Evolutionary conservation across 2,797 vertebrate genomes (phyloP).

Genomic region (Luscinia luscinia): DNA sequence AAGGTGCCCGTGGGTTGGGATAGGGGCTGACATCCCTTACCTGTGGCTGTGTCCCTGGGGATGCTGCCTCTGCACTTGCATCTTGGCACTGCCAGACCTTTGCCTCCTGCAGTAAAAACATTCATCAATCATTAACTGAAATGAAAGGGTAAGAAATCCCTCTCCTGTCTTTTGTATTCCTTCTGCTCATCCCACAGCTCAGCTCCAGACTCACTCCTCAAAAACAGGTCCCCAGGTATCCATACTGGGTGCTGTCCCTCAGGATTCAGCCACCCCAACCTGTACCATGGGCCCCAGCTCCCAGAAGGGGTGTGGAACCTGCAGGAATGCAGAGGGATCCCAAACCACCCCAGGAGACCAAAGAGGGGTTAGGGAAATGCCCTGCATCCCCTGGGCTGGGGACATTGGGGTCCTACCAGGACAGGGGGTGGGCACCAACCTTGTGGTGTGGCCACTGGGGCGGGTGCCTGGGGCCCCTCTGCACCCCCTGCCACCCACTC

Average conservation of each 20-base stretch:
- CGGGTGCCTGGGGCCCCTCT: not conserved
- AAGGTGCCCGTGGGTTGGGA: fast-evolving
- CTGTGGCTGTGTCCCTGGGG: not conserved
- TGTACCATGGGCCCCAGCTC: too few species aligned
- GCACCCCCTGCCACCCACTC: not conserved
- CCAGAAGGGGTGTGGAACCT: not conserved
- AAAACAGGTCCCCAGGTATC: not conserved
- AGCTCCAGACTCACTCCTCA: fast-evolving
- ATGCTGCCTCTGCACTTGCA: not conserved
- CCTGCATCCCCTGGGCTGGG: not conserved
- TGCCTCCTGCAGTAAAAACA: constrained; percentile 52
- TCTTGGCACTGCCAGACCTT: constrained; percentile 45
- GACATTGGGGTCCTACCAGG: not conserved
- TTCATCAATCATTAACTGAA: constrained; percentile 72
- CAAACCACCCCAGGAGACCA: not conserved
- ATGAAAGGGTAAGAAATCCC: constrained; percentile 24
- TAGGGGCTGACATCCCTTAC: not conserved
- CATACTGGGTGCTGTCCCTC: fast-evolving
- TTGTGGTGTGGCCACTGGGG: not conserved
- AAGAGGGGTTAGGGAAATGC: not conserved
- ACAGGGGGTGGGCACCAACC: not conserved
- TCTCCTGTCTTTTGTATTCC: not conserved
- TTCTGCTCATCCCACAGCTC: not conserved
- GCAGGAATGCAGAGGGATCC: not conserved
- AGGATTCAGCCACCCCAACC: not conserved